Percentiles rank a stretch among this genome's conserved stretches.
Evolutionary conservation across 2,113 vertebrate genomes (phyloP).

Genomic region (Anas platyrhynchos): DNA sequence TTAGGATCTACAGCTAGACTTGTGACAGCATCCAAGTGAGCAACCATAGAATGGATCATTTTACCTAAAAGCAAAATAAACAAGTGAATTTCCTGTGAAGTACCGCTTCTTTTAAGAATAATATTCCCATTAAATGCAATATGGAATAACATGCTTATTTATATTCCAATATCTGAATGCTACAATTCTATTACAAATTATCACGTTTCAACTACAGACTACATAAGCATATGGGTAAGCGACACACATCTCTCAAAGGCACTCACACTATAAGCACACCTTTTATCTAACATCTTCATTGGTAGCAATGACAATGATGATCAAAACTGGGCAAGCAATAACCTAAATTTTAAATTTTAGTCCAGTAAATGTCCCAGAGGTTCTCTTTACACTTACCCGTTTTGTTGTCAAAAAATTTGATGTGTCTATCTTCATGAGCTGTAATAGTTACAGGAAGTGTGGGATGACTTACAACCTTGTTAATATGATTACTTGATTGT

Average conservation of each 20-base stretch:
- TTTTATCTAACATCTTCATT: background rate
- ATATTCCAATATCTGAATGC: background rate
- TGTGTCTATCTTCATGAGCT: slow-evolving; percentile 96
- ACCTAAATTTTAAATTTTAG: background rate
- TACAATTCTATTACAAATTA: background rate
- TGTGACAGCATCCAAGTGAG: slow-evolving; percentile 98
- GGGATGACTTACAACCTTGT: slow-evolving; percentile 96
- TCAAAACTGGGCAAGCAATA: background rate
- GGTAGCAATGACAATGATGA: background rate
- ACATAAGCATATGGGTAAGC: background rate
- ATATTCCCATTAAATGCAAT: background rate
- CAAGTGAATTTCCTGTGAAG: slow-evolving; percentile 5
- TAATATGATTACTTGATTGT: slow-evolving; percentile 90
- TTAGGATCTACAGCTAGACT: slow-evolving; percentile 98
- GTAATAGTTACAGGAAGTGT: slow-evolving; percentile 97
- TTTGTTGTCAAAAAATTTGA: slow-evolving; percentile 99
- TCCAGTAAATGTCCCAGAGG: background rate
- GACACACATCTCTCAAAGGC: background rate
- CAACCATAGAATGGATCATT: slow-evolving; percentile 98
- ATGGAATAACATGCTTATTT: background rate
- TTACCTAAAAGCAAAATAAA: slow-evolving; percentile 85
- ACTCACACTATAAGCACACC: background rate
- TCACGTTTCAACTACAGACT: background rate
- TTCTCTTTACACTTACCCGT: slow-evolving; percentile 83
- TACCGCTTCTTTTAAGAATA: background rate